Conservation (phyloP, 2,888 invertebrate species). For the Leptinotarsa peninsularis region DNA sequence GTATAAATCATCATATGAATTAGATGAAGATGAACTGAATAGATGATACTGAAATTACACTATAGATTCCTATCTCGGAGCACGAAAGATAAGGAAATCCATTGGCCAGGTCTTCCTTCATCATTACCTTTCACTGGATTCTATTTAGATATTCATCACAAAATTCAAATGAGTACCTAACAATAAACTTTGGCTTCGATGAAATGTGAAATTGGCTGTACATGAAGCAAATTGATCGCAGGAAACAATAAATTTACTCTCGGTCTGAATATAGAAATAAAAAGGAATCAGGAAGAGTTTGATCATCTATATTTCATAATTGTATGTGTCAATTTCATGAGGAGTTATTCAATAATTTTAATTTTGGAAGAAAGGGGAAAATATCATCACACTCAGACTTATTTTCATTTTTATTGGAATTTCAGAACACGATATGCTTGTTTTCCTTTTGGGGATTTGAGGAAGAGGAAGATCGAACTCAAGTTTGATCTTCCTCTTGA, state of each 20-base stretch:
- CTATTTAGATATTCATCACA: conserved; percentile 1
- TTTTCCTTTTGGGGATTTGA: no score
- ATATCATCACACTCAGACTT: no score
- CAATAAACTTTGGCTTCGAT: background rate
- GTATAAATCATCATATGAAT: background rate
- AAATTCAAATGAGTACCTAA: background rate
- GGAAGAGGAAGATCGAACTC: no score
- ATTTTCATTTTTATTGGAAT: no score
- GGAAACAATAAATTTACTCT: background rate
- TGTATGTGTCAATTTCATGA: no score
- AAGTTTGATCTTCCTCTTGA: no score
- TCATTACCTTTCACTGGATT: background rate
- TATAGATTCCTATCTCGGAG: background rate
- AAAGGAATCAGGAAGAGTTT: no score
- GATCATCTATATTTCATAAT: no score
- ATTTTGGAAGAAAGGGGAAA: no score
- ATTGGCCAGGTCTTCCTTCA: background rate
- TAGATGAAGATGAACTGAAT: background rate
- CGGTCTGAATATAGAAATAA: background rate
- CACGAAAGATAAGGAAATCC: conserved; percentile 1
- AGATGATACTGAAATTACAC: background rate
- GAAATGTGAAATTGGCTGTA: background rate
- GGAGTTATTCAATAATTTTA: no score
- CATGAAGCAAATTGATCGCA: background rate
- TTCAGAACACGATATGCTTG: no score